Base-by-base conservation (phyloP, 1,140 invertebrate genomes). In the Calliphora vicina region DNA sequence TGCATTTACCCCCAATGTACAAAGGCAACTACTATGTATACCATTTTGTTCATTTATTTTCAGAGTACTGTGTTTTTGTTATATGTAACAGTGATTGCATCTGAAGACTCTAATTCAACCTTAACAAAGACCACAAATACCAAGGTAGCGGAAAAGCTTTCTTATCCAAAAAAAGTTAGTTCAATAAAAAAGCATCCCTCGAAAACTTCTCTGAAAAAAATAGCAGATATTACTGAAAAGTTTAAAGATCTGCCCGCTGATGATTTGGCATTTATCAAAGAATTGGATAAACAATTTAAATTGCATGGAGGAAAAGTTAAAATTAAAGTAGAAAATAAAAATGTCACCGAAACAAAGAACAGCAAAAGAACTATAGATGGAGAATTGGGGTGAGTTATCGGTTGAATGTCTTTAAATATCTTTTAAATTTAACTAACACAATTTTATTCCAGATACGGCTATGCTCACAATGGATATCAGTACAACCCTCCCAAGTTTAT, bases 261-360 rank as follows among this genome's bases (percentile, higher is more conserved):
- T 81, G 90, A 91, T 85, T 45, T 90, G 61, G 90, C 88, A 78
- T 91, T 91, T 67, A 90, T 91, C 74, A 90, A 90, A 81, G 88
- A 90, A 83, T 74, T 91, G 82, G 90, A 91, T 84, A 90, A 89
- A 57, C 90, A 91, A 81, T 91, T 90, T 25, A 90, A 89, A 73
- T 73, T 87, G 12, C 88, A 90, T 74, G 90, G 90, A 25, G 85
- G 88, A 72, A 90, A 89, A 67, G 86, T 91, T 50, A 90, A 90
- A 84, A 89, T 91, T 82, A 90, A 90, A 83, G 86, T 91, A 76
- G 88, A 89, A 84, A 84, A 86, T 12, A 88, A 88, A 12, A 91
- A 91, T 82, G 78, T 84, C 5, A 90, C 89, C 8, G 72, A 74
- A 12, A 27, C 67, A 23, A 90, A 90, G 73, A 90, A 87, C 82